Evolutionary conservation across 2,113 vertebrate genomes (phyloP).

Genomic region (Cryptotis parvus): DNA sequence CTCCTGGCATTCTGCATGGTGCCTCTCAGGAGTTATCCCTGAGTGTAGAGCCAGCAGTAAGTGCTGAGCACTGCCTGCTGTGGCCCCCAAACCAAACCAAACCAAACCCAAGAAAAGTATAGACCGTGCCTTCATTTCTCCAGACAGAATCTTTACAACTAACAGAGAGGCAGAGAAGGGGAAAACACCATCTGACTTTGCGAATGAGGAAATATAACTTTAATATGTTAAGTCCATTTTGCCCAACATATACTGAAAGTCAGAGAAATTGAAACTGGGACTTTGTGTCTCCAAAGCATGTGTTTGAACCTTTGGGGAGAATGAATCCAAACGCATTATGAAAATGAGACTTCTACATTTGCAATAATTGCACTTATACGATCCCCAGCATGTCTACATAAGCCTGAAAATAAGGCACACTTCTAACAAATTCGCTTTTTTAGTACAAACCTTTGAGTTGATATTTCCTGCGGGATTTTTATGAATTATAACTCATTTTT

Average conservation of each 20-base stretch:
- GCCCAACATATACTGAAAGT: neutral
- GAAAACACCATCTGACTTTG: too few species aligned
- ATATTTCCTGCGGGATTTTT: conserved; percentile 11
- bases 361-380: neutral
- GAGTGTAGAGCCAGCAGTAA: too few species aligned
- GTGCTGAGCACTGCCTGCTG: too few species aligned
- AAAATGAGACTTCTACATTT: neutral
- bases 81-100: too few species aligned
- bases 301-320: neutral
- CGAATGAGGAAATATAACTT: neutral
- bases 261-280: neutral
- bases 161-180: neutral
- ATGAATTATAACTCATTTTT: neutral
- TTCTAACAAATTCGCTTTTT: neutral
- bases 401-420: neutral
- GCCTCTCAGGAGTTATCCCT: too few species aligned
- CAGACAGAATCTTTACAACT: neutral
- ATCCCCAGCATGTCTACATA: neutral
- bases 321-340: neutral
- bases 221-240: neutral
- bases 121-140: neutral
- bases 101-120: too few species aligned
- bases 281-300: neutral
- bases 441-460: neutral
- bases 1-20: too few species aligned